Evolutionary conservation across 2,113 vertebrate genomes (phyloP).

Genomic region (Tursiops truncatus): DNA sequence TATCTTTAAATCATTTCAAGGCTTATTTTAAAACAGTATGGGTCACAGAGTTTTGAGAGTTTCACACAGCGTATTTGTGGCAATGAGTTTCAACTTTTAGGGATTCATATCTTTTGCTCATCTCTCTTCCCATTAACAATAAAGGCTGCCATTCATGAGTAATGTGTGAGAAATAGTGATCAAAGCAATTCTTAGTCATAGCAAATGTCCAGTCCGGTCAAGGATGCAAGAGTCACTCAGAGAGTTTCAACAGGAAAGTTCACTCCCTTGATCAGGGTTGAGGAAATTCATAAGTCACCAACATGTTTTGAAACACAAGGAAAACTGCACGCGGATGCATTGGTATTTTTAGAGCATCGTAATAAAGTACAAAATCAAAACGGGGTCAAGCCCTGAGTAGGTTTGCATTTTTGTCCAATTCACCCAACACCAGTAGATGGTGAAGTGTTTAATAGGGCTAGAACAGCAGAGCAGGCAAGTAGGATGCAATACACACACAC

Average conservation of each 20-base stretch:
- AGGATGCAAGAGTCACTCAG: too few species aligned
- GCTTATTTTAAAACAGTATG: neutral
- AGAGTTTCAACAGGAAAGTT: neutral
- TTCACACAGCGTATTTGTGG: too few species aligned
- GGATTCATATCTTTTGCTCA: neutral
- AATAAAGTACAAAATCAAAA: neutral
- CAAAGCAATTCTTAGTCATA: neutral
- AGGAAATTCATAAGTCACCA: neutral
- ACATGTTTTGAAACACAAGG: neutral
- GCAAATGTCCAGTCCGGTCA: too few species aligned
- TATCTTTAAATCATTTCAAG: too few species aligned
- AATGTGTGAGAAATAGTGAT: rapidly evolving
- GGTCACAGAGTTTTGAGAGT: neutral
- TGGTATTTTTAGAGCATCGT: neutral
- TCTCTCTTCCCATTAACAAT: neutral
- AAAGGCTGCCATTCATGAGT: neutral
- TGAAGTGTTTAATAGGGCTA: rapidly evolving
- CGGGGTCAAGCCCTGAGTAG: neutral
- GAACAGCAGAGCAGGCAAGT: rapidly evolving
- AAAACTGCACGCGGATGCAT: neutral
- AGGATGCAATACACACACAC: too few species aligned
- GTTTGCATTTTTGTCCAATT: neutral
- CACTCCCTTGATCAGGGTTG: rapidly evolving
- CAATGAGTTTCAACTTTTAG: neutral
- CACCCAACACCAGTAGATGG: rapidly evolving